Percentiles rank a stretch among this genome's conserved stretches.
These are phyloP conservation scores for Laupala kohalensis DNA, from an alignment of 1,140 invertebrate species.

Conservation along the genomic window DNA sequence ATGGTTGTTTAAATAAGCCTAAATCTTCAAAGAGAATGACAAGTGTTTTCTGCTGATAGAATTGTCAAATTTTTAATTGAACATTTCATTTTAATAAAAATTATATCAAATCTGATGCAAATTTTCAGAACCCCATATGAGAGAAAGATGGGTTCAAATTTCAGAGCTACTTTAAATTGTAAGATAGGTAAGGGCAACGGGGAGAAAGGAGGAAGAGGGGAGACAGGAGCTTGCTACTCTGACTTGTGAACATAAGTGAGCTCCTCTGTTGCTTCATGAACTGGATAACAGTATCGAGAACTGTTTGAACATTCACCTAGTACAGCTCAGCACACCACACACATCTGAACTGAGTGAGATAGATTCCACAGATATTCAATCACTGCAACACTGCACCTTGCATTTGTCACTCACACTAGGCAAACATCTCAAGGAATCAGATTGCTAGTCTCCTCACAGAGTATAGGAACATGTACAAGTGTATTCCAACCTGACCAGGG, in stretches of 20 bases:
- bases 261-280: conserved; percentile 11
- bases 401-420: conserved; percentile 13
- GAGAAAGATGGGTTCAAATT: not conserved
- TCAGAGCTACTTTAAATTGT: not conserved
- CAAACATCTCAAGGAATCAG: conserved; percentile 15
- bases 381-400: conserved; percentile 12
- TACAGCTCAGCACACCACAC: not conserved
- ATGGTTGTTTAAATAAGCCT: conserved; percentile 15
- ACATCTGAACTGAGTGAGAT: not conserved
- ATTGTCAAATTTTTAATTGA: conserved; percentile 11
- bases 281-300: conserved; percentile 2
- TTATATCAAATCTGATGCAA: conserved; percentile 14
- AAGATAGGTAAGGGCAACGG: not conserved
- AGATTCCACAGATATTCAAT: conserved; percentile 14
- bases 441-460: conserved; percentile 14
- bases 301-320: not conserved
- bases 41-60: conserved; percentile 10
- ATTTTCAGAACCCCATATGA: conserved; percentile 8
- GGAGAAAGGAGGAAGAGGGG: conserved; percentile 1
- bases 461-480: conserved; percentile 5
- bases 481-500: not conserved
- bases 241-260: conserved; percentile 11
- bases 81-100: conserved; percentile 14
- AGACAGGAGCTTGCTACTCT: conserved; percentile 8
- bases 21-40: conserved; percentile 13